These are phyloP conservation scores for Marmota flaviventris DNA, from an alignment of 2,113 vertebrate genomes.

Conservation along the genomic window DNA sequence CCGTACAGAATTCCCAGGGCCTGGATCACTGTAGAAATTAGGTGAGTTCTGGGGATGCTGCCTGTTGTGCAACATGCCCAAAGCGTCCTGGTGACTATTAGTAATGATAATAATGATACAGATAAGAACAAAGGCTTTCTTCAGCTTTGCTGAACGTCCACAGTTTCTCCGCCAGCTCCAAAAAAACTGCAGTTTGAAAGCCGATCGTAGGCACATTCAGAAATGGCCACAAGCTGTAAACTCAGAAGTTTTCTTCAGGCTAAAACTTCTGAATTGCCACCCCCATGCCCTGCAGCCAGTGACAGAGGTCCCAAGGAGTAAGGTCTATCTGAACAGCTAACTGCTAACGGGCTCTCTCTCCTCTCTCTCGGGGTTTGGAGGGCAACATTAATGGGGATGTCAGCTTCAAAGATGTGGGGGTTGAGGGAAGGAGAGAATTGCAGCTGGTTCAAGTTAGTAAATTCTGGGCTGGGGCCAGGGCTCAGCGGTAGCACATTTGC, in stretches of 20 bases:
- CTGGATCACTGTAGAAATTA: neutral
- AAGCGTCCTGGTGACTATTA: fast-evolving
- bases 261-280: neutral
- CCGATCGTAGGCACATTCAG: neutral
- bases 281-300: neutral
- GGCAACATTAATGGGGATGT: conserved; percentile 36
- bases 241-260: conserved; percentile 16
- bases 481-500: no score
- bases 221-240: neutral
- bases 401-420: conserved; percentile 50
- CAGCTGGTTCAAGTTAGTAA: conserved; percentile 68
- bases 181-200: neutral
- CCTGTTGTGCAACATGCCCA: neutral
- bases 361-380: neutral
- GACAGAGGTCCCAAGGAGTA: neutral
- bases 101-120: neutral
- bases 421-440: conserved; percentile 62
- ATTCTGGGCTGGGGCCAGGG: neutral
- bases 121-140: neutral
- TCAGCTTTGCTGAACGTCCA: neutral
- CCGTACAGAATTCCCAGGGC: no score
- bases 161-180: neutral
- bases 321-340: conserved; percentile 40
- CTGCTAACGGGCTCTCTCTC: neutral
- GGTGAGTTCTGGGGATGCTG: neutral